Evolutionary conservation across 2,888 invertebrate genomes (phyloP), one percentile per base, ranked within the genome.

Genomic region (Anagyrus pseudococci): DNA sequence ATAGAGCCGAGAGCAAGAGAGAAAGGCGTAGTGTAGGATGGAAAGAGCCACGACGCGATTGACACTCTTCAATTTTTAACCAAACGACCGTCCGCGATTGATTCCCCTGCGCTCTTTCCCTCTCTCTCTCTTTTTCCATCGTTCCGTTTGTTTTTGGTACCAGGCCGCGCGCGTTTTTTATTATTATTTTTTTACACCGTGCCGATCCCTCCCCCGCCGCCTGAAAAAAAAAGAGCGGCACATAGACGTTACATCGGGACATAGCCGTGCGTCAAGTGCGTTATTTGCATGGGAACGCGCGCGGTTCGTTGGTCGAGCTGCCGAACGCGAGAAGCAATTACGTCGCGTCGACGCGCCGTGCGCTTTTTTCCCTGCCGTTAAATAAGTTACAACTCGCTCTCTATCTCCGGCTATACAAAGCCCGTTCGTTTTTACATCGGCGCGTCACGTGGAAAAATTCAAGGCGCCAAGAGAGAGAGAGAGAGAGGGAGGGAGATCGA

Each of bases 41-140:
- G n/a, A n/a, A 37, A 37, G 8, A 37, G 33, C 15, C n/a, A n/a
- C n/a, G 55, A 8, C 25, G 44, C 58, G 55, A 66, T 58, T 66
- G 66, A 61, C 66, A 61, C 55, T 66, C 63, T 61, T 63, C 63
- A 63, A 66, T 63, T 53, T 63, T 63, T 61, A 55, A 61, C 52
- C 46, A 48, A 37, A 10, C 13, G 33, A 37, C 33, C 33, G 8
- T 37, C 43, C 37, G 23, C 59, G 63, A 66, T 63, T 66, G 63
- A 66, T 63, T 63, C 55, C 54, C 54, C 17, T 4, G 3, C 15
- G 3, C n/a, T n/a, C n/a, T n/a, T n/a, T n/a, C n/a, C n/a, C n/a
- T n/a, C n/a, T 1, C 33, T 20, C 22, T 19, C 25, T 44, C 13
- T 59, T 64, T 61, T 55, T 41, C n/a, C n/a, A 43, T 33, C 23